Evolutionary conservation across 2,888 invertebrate species (phyloP), one percentile per base, ranked within the genome.

Genomic region (Esperia sulphurella): DNA sequence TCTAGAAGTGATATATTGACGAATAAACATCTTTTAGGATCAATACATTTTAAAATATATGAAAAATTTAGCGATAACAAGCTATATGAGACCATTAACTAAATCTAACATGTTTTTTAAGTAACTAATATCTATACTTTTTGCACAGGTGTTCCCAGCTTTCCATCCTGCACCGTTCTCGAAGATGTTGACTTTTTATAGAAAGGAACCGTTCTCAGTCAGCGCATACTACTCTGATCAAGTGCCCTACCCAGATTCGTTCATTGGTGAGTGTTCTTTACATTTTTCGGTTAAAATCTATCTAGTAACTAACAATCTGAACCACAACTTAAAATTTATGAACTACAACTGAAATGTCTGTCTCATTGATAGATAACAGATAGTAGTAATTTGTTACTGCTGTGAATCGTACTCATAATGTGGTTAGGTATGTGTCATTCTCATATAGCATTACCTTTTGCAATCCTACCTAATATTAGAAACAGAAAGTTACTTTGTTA

Each of bases 131-230:
- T n/a, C n/a, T n/a, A n/a, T n/a, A 4, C 4, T 35, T 49, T 21
- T 46, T 60, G 63, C 50, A n/a, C 70, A 90, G 90, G 82, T 97
- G 30, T 99, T 98, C 83, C 95, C 95, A 0, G 91, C 93, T 47
- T 96, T 96, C 84, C 98, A 99, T 80, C 88, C 94, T 6, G 94
- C 97, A 46, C 99, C 99, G 10, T 98, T 96, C 83, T 96, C 97
- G 10, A 98, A 98, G 79, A 93, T 98, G 92, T 86, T 99, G 58
- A 97, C 98, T 0, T 95, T 99, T 83, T 96, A 95, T 82, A 93
- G 97, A 59, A 94, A 94, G 65, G 96, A 95, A 67, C 95, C 97
- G 4, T 98, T 99, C 81, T 90, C 92, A 54, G 91, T 99, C 61
- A 94, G 94, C 53, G 97, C 98, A 6, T 93, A 92, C 68, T 99